Base-by-base conservation (phyloP, 53 echinoderm and acorn worm genomes). In the Echinarachnius parma region DNA sequence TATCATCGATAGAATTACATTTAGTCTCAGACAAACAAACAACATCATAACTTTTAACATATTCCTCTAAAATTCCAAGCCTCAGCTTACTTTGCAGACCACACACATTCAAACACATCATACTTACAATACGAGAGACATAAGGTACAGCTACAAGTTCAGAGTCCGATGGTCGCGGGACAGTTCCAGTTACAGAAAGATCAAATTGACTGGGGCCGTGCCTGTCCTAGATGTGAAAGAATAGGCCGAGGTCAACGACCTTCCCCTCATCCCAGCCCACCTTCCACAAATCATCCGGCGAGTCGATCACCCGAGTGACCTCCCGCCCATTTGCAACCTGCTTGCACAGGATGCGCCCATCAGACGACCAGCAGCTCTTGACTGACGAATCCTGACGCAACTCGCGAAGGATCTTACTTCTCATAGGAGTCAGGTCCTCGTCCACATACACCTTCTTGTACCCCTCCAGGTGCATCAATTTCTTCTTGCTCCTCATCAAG, bases 201-300 rank as follows among this genome's bases (percentile, higher is more conserved):
- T 64, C 24, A 64, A 46, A 24, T 26, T 64, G 39, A 45, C 24
- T 66, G 66, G 66, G 66, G 66, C 66, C 29, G 66, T 46, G 66
- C 29, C 64, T 64, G 64, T 64, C 64, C 64, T 64, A 64, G 45
- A 64, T 22, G 10, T 64, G 19, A 0, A 46, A 46, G 45, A 64
- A 64, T 7, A 21, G 27, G 23, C 64, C 21, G 24, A n/a, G n/a
- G 2, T 64, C 25, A 0, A 21, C 5, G 44, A 64, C 64, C n/a
- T 23, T 64, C 0, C 21, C 44, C 24, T 64, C 64, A 27, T 64
- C 27, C 64, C 45, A 64, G 2, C 64, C 45, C 2, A 64, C 64
- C 20, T 64, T 64, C 64, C 64, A 64, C 1, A 64, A 27, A 23
- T 64, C 64, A 18, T 61, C 61, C 0, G 65, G 65, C 0, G 65